These are phyloP conservation scores for Peromyscus leucopus DNA, from an alignment of 2,113 vertebrate genomes.

Conservation along the genomic window DNA sequence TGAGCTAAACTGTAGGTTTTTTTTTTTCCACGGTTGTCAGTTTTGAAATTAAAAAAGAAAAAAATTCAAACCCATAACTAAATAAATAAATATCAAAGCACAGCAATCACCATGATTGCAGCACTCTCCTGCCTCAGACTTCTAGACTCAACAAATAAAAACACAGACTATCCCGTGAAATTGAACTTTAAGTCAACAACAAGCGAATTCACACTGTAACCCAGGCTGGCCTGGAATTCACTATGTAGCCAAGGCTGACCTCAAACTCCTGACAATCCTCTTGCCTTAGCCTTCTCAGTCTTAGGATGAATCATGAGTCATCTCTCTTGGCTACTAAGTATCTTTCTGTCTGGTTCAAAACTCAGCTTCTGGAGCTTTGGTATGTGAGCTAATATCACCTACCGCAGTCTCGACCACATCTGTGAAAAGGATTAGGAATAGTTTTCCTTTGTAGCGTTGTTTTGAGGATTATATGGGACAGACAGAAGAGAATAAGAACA, in stretches of 20 bases:
- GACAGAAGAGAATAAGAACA: background rate
- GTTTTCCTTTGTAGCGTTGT: background rate
- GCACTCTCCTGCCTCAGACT: background rate
- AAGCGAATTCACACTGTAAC: background rate
- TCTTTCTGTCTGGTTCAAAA: constrained; percentile 5
- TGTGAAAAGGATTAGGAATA: background rate
- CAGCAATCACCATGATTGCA: background rate
- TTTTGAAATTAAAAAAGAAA: background rate
- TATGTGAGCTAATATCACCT: background rate
- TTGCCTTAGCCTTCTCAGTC: background rate
- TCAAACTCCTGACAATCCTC: background rate
- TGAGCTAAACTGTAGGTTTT: background rate
- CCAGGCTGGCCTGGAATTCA: background rate
- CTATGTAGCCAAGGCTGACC: background rate
- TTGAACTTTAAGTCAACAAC: background rate
- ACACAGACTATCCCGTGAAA: background rate
- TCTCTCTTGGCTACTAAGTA: background rate
- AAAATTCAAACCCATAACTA: background rate
- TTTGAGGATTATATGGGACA: background rate
- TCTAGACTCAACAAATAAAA: constrained; percentile 4
- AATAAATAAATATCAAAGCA: background rate
- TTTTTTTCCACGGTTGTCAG: background rate
- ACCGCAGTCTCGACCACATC: background rate
- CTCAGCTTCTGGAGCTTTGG: background rate
- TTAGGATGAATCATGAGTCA: background rate